Evolutionary conservation across 2,113 vertebrate genomes (phyloP), one percentile per base, ranked within the genome.

Genomic region (Numida meleagris): DNA sequence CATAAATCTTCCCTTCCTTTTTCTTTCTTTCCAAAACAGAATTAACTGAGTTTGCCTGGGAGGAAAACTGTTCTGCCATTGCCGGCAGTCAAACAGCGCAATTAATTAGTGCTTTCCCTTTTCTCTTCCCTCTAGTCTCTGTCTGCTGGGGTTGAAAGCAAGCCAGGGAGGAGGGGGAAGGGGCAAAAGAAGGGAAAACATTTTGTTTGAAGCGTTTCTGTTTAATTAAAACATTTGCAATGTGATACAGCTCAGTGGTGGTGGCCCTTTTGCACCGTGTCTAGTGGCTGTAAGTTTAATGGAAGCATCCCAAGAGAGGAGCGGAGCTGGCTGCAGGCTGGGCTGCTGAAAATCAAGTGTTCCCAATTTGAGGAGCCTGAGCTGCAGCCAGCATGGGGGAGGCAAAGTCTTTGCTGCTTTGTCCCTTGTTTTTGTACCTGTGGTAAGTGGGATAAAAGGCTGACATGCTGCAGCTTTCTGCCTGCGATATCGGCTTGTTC

Each of bases 1-100:
- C 93, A 90, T 97, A 96, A 96, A 96, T 97, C 94, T 96, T 96
- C 82, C 93, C 91, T 96, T 93, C 89, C 86, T 92, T 93, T 94
- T 94, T 77, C 74, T 93, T 95, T 76, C 86, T 75, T 95, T 96
- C 86, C 86, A 94, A 93, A 96, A 86, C 91, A 96, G 71, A 84
- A 89, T 95, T 91, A 96, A 86, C 72, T 73, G 83, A 93, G 27
- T 86, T 97, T 96, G 95, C 96, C 96, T 86, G 15, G 78, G 76
- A 97, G 91, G 89, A 79, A 92, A 94, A 91, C 72, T 91, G 91
- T 70, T 95, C 88, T 96, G 92, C 87, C 76, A 16, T 76, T 55
- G 89, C 94, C 38, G 10, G 51, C 94, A 86, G 92, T 88, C 96
- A 97, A 96, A 95, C 89, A 17, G 48, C 77, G 82, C 84, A 94